These are phyloP conservation scores for Gnathochromis pfefferi DNA, from an alignment of 2,113 vertebrate genomes.

Conservation along the genomic window DNA sequence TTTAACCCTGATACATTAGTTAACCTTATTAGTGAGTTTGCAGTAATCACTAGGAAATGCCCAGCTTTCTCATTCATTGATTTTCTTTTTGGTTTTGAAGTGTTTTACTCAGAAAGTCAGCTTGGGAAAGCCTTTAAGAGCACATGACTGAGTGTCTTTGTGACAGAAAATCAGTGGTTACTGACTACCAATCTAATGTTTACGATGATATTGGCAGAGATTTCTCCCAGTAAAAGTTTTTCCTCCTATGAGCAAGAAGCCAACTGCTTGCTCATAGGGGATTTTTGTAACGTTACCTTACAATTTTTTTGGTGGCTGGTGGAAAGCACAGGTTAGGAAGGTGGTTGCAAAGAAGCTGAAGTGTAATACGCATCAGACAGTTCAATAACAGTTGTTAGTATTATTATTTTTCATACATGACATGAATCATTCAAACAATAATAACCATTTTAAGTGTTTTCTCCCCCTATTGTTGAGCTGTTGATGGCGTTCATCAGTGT, in stretches of 20 bases:
- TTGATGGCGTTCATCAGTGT: neutral
- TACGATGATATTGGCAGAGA: neutral
- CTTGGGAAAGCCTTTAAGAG: neutral
- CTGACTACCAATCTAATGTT: neutral
- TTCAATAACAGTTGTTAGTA: neutral
- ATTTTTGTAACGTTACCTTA: neutral
- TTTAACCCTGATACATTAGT: slow-evolving; percentile 5
- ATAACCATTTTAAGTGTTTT: neutral
- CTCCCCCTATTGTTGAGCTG: neutral
- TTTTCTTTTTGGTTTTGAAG: slow-evolving; percentile 3
- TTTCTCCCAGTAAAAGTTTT: neutral
- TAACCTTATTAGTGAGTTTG: slow-evolving; percentile 13
- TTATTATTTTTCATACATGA: neutral
- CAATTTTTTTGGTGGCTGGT: neutral
- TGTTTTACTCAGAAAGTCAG: neutral
- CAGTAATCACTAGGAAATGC: slow-evolving; percentile 24
- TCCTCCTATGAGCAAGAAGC: neutral
- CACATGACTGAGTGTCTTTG: neutral
- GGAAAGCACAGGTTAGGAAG: neutral
- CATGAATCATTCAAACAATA: neutral
- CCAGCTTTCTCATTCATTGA: neutral
- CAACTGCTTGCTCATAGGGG: neutral
- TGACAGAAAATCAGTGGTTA: neutral
- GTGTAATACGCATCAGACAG: neutral
- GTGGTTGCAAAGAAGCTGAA: neutral